Base-by-base conservation (phyloP, 1,140 invertebrate species). In the Psix sp. region DNA sequence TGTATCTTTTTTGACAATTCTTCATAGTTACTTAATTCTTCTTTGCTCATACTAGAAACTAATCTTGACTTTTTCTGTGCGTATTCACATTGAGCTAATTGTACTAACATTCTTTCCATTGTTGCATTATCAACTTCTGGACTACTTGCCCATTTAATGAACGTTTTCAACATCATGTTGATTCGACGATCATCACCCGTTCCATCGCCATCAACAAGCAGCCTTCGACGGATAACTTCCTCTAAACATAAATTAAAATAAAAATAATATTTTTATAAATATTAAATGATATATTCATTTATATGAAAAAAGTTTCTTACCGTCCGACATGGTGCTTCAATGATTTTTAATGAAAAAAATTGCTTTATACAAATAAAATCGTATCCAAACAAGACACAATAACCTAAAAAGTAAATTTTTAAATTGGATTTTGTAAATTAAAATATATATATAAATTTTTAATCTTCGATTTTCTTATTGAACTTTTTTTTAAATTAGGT, bases 161-260 rank as follows among this genome's bases (percentile, higher is more conserved):
- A 94, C 9, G 92, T 93, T 88, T 96, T 97, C 11, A 98, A 83
- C 3, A 98, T 84, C 40, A 93, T 91, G 79, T 95, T 96, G 11
- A 98, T 88, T 68, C 95, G 87, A 62, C 96, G 90, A 84, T 98
- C 97, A 86, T 99, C 97, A 35, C 96, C 96, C 16, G 94, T 96
- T 16, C 96, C 96, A 91, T 98, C 97, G 17, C 96, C 96, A 86
- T 98, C 97, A 80, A 98, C 96, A 6, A 98, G 86, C 11, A 98
- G 86, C 66, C 96, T 89, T 70, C 95, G 89, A 72, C 94, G 91
- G 63, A 98, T 98, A 38, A 98, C 94, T 84, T 98, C 96, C 87
- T 98, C 96, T 96, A 81, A 29, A 21, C 24, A 29, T 29, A 5
- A 9, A 45, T 43, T 4, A 45, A 15, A 45, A 45, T 26, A 13